Base-by-base conservation (phyloP, 1,140 invertebrate genomes). In the Sinonovacula constricta region DNA sequence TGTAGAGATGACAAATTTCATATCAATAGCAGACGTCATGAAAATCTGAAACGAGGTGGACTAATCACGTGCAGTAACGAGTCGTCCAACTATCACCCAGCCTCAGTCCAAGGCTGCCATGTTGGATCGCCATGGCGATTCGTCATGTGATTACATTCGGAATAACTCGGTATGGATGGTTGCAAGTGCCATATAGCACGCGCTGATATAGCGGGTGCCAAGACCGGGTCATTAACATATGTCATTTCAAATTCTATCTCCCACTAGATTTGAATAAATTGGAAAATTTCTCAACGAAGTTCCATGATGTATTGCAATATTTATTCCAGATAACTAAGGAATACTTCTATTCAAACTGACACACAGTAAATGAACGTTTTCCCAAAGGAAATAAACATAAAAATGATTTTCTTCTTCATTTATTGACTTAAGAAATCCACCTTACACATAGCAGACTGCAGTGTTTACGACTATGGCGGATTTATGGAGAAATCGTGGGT, bases 91-190 rank as follows among this genome's bases (percentile, higher is more conserved):
- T 30, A 26, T 56, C 34, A 33, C 57, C 49, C 39, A 7, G 26
- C 7, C 24, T 34, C 39, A 2, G 62, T 57, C 33, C 56, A 57
- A 62, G 72, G 66, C 72, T 76, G 72, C 72, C 72, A 76, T 39
- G 39, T 67, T 30, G 62, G 59, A 67, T 76, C 63, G 62, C 34
- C 28, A 36, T 28, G 33, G 62, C 54, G 63, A 76, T 67, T 57
- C 63, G 63, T 76, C 72, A 67, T 63, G 72, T 76, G 72, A 76
- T 76, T 36, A 76, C 30, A 76, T 66, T 76, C 72, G 71, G 59
- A 76, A 76, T 36, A 31, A 26, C 26, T 76, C 62, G 62, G n/a
- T 26, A 54, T 63, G 72, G 72, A 76, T 76, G 72, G 72, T 34
- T 76, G 62, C 49, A 76, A 15, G 62, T 76, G 72, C 72, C 72